phyloP scores from a whole-genome alignment of 2,888 invertebrate genomes.

The Troides helena region DNA sequence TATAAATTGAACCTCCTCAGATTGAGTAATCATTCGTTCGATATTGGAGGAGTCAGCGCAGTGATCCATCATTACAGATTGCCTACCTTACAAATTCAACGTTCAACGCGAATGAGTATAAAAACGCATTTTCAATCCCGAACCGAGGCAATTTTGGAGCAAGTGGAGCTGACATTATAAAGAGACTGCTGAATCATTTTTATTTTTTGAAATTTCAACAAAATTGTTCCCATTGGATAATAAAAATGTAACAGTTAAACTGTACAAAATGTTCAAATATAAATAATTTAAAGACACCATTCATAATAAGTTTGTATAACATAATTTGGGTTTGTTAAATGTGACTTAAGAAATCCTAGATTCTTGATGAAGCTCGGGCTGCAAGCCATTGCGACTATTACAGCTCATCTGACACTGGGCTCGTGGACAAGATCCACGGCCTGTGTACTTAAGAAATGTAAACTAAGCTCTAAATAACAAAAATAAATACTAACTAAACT shows the following conservation, averaged over 20 bases:
- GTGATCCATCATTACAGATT: constrained; percentile 64
- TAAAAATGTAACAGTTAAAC: not conserved
- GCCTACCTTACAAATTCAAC: constrained; percentile 63
- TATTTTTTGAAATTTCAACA: constrained; percentile 30
- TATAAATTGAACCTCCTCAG: constrained; percentile 48
- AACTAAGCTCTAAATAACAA: no score
- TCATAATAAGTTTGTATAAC: no score
- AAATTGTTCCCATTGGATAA: constrained; percentile 10
- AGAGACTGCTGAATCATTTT: constrained; percentile 58
- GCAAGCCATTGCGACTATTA: no score
- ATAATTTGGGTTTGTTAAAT: no score
- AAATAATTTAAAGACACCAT: not conserved
- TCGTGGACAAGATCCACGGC: no score
- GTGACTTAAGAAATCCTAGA: no score
- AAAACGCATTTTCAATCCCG: constrained; percentile 64
- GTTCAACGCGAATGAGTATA: constrained; percentile 60
- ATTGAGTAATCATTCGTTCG: constrained; percentile 53
- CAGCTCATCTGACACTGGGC: no score
- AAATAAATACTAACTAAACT: no score
- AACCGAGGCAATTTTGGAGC: constrained; percentile 54
- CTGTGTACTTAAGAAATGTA: no score
- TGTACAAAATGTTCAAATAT: not conserved
- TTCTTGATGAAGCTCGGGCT: no score
- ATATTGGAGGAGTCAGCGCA: constrained; percentile 53
- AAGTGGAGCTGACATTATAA: constrained; percentile 58